Evolutionary conservation across 2,113 vertebrate genomes (phyloP).

Genomic region (Fulica atra): DNA sequence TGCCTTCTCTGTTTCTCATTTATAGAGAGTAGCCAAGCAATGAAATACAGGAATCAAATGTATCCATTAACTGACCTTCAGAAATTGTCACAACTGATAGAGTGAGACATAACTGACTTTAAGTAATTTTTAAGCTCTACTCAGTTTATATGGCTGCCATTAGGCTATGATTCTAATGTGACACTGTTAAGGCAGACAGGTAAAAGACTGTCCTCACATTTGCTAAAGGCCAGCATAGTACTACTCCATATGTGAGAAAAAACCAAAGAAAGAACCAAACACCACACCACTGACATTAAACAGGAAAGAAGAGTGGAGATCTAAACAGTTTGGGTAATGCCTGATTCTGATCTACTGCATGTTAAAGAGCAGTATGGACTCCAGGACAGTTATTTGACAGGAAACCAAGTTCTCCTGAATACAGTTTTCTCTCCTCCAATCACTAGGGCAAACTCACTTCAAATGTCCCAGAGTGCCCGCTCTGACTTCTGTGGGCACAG

Average conservation of each 20-base stretch:
- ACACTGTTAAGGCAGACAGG: not conserved
- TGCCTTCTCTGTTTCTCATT: not conserved
- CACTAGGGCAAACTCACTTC: not conserved
- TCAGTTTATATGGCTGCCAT: not conserved
- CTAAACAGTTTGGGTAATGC: not conserved
- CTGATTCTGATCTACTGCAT: not conserved
- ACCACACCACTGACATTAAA: not conserved
- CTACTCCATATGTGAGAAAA: not conserved
- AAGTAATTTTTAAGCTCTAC: not conserved
- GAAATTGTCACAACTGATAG: constrained; percentile 19
- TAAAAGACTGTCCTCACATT: not conserved
- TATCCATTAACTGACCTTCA: not conserved
- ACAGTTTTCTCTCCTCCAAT: not conserved
- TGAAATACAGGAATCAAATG: constrained; percentile 35
- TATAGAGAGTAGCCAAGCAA: not conserved
- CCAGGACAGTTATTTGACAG: not conserved
- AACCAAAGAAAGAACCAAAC: too few species aligned
- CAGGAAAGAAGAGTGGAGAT: not conserved
- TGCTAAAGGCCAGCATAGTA: not conserved
- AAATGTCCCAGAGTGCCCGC: not conserved
- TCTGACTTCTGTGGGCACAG: not conserved
- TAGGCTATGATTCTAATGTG: not conserved
- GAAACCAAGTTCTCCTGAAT: not conserved
- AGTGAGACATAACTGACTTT: not conserved
- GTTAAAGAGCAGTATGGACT: not conserved